A percentile compares a stretch with the other conserved stretches of the same genome.
Evolutionary conservation across 2,113 vertebrate genomes (phyloP).

Genomic region (Chionis minor): DNA sequence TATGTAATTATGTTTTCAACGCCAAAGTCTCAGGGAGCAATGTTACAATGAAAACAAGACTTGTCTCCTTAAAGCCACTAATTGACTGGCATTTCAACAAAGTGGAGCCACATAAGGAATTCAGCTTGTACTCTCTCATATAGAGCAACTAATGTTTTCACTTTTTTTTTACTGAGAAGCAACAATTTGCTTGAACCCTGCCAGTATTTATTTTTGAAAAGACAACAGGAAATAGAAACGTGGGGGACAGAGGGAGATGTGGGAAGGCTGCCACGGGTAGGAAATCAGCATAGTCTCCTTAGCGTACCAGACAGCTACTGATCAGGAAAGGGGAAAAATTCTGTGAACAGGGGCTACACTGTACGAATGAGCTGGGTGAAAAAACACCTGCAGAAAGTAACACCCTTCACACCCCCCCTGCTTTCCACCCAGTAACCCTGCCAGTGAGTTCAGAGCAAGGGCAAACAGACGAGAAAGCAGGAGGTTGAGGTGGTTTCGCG

Average conservation of each 20-base stretch:
- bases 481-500: background rate
- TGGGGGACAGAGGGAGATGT: background rate
- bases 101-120: background rate
- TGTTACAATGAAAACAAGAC: background rate
- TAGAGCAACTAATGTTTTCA: background rate
- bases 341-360: background rate
- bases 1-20: background rate
- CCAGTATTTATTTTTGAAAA: background rate
- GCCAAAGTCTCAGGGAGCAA: background rate
- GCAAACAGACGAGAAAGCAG: background rate
- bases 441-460: background rate
- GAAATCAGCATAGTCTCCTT: background rate
- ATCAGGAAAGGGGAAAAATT: background rate
- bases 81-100: background rate
- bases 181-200: background rate
- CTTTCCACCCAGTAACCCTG: background rate
- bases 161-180: background rate
- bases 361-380: background rate
- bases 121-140: background rate
- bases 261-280: background rate
- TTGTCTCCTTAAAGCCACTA: background rate
- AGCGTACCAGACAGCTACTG: background rate
- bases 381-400: background rate
- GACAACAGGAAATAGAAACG: background rate
- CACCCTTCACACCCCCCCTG: background rate